Conservation (phyloP, 37 sponge, comb jelly and placozoan species). For the Spongilla lacustris region DNA sequence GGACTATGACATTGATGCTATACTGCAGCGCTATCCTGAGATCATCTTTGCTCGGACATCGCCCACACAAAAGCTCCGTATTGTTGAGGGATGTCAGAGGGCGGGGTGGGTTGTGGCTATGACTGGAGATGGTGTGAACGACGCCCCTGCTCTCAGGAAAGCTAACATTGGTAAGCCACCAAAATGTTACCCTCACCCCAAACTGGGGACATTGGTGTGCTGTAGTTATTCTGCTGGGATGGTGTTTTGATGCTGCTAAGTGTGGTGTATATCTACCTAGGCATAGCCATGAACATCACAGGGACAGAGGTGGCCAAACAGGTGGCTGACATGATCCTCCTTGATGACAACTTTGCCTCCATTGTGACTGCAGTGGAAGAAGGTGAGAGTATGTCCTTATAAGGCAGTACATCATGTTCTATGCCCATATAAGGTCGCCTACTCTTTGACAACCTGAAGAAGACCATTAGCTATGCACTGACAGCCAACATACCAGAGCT, state of each 20-base stretch:
- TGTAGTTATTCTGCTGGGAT: too few relatives aligned
- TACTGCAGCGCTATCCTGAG: constrained; percentile 75
- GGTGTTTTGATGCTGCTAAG: too few relatives aligned
- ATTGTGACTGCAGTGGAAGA: constrained; percentile 98
- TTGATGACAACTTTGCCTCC: constrained; percentile 99
- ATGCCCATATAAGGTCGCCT: constrained; percentile 68
- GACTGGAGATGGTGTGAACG: constrained; percentile 99
- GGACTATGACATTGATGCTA: constrained; percentile 75
- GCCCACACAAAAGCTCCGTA: constrained; percentile 97
- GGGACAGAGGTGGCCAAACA: constrained; percentile 99
- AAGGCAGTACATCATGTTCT: not conserved
- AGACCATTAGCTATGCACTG: constrained; percentile 98
- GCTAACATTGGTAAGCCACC: constrained; percentile 90
- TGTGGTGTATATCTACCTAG: constrained; percentile 18
- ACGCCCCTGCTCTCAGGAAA: constrained; percentile 97
- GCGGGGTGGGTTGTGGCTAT: constrained; percentile 96
- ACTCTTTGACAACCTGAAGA: constrained; percentile 99
- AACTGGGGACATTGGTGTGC: too few relatives aligned
- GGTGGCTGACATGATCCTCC: constrained; percentile 98
- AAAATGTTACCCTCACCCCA: too few relatives aligned
- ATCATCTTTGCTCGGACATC: constrained; percentile 98
- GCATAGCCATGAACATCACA: constrained; percentile 98
- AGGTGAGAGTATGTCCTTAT: constrained; percentile 31
- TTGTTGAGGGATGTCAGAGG: constrained; percentile 96
- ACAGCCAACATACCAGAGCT: constrained; percentile 98